phyloP scores from a whole-genome alignment of 2,888 invertebrate genomes.

The Pteria penguin region DNA sequence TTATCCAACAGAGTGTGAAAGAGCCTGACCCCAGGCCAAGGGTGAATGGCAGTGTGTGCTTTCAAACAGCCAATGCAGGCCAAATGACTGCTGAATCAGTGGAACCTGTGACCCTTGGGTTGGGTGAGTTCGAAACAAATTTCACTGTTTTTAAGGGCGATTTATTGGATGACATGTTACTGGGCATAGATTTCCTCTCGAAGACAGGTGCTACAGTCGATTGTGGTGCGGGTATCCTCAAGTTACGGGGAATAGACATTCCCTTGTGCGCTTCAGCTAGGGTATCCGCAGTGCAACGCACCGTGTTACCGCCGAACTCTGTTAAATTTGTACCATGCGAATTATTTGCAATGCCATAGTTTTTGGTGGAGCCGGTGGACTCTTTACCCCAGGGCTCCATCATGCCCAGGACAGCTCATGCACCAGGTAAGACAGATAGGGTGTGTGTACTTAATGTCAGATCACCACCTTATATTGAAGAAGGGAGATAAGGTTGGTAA shows the following conservation, averaged over 20 bases:
- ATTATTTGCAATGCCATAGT: neutral
- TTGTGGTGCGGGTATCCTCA: neutral
- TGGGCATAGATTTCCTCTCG: conserved; percentile 1
- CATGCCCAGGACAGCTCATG: neutral
- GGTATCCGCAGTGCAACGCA: neutral
- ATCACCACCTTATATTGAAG: neutral
- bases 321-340: neutral
- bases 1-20: neutral
- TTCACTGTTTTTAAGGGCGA: neutral
- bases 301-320: neutral
- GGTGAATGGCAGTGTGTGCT: neutral
- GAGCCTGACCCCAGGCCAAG: neutral
- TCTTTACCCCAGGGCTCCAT: neutral
- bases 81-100: neutral
- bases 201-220: neutral
- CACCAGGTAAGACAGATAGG: neutral
- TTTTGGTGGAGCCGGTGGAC: neutral
- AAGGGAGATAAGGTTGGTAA: neutral
- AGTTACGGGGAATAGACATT: neutral
- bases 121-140: neutral
- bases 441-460: neutral
- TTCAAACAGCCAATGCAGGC: neutral
- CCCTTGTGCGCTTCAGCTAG: neutral
- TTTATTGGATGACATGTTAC: neutral
- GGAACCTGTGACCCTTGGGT: neutral